These are phyloP conservation scores for Leptobrachium leishanense DNA, from an alignment of 2,113 vertebrate species.

Conservation along the genomic window DNA sequence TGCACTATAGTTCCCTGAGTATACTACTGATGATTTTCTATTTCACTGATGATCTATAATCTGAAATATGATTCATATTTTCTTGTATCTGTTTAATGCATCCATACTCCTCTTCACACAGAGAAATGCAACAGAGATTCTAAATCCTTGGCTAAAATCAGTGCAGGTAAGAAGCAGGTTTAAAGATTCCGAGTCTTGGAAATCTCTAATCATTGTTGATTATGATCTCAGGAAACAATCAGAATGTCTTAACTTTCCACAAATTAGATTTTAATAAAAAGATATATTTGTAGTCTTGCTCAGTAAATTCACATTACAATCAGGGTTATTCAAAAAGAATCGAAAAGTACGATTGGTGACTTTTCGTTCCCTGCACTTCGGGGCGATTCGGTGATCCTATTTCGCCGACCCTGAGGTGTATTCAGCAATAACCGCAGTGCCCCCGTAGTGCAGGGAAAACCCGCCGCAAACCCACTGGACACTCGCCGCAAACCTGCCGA, in stretches of 20 bases:
- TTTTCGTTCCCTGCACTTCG: too few species aligned
- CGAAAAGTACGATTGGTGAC: too few species aligned
- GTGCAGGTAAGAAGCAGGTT: background rate
- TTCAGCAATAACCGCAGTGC: too few species aligned
- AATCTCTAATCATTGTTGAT: background rate
- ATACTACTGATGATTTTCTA: too few species aligned
- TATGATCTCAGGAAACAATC: background rate
- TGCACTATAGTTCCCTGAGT: too few species aligned
- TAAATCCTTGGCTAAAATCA: constrained; percentile 6
- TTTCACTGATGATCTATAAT: too few species aligned
- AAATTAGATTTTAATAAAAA: background rate
- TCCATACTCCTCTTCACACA: constrained; percentile 1
- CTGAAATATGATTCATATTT: too few species aligned
- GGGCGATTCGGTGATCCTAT: too few species aligned
- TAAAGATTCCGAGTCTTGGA: background rate
- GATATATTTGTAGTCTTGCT: background rate
- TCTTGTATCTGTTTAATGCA: constrained; percentile 6
- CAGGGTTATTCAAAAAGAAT: background rate
- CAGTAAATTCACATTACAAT: background rate
- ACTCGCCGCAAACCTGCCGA: too few species aligned
- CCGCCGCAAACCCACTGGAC: too few species aligned
- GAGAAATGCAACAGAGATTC: constrained; percentile 20
- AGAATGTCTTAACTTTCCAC: background rate
- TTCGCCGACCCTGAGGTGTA: too few species aligned
- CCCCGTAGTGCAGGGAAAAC: too few species aligned